Conservation (phyloP, 2,113 vertebrate genomes). For the Taxidea taxus region DNA sequence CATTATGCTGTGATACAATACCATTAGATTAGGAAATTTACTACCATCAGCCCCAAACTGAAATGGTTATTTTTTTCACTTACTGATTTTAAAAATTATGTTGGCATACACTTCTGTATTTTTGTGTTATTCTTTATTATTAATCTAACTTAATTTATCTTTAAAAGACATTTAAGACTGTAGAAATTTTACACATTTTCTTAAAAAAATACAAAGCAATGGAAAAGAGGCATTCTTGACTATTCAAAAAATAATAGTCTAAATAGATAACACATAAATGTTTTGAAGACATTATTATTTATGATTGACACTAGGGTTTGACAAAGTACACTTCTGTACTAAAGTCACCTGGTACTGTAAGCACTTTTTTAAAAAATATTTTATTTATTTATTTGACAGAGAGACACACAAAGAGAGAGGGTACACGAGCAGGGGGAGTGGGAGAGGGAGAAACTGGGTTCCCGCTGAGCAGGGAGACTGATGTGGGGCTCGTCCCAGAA, state of each 20-base stretch:
- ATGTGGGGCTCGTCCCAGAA: too few species aligned
- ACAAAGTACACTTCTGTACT: neutral
- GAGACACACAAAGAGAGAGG: too few species aligned
- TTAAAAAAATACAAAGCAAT: neutral
- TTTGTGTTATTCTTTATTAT: neutral
- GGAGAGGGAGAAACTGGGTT: too few species aligned
- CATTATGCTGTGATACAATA: neutral
- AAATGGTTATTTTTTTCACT: neutral
- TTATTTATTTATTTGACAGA: too few species aligned
- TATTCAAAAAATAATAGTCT: neutral
- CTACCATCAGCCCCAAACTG: neutral
- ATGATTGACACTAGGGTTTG: neutral
- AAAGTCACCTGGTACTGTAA: neutral
- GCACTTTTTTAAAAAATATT: too few species aligned
- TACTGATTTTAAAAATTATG: neutral
- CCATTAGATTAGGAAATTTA: neutral
- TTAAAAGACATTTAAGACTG: neutral
- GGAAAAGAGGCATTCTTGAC: neutral
- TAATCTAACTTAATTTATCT: neutral
- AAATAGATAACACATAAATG: neutral
- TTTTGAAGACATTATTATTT: neutral
- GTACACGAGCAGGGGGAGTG: too few species aligned
- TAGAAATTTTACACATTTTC: neutral
- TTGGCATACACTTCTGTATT: neutral
- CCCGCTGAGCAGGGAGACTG: too few species aligned